These are phyloP conservation scores for Cydia strobilella DNA, from an alignment of 1,140 invertebrate genomes.

Conservation along the genomic window DNA sequence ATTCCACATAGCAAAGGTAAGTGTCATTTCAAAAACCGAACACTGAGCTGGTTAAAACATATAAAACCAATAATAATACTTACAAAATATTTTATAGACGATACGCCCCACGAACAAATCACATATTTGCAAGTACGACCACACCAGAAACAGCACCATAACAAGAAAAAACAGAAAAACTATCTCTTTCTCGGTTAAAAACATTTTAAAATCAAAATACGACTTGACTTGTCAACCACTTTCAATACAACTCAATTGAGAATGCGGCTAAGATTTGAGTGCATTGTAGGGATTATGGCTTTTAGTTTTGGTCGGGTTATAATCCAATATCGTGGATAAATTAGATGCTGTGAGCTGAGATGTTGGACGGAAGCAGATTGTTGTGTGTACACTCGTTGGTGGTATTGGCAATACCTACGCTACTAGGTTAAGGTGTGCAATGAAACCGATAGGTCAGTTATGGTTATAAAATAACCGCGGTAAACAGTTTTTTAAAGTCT, in stretches of 20 bases:
- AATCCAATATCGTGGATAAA: slow-evolving; percentile 18
- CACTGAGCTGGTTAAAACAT: background rate
- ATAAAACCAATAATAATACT: slow-evolving; percentile 48
- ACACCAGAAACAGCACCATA: slow-evolving; percentile 48
- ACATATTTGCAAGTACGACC: slow-evolving; percentile 59
- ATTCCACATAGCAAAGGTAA: too few relatives aligned
- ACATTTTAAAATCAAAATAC: slow-evolving; percentile 42
- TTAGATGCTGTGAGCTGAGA: slow-evolving; percentile 19
- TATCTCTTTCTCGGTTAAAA: slow-evolving; percentile 53
- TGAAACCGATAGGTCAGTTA: too few relatives aligned
- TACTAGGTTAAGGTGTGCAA: too few relatives aligned
- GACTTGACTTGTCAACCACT: slow-evolving; percentile 4
- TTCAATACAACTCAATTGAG: slow-evolving; percentile 13
- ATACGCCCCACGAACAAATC: slow-evolving; percentile 55
- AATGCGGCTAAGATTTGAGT: background rate
- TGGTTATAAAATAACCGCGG: too few relatives aligned
- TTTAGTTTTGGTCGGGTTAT: background rate
- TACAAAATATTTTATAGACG: slow-evolving; percentile 59
- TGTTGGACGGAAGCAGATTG: slow-evolving; percentile 1
- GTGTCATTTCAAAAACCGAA: background rate
- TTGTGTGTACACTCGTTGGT: background rate
- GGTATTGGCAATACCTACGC: background rate
- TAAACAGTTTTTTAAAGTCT: too few relatives aligned
- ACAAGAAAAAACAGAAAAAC: slow-evolving; percentile 54
- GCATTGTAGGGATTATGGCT: background rate